phyloP scores from a whole-genome alignment of 1,140 invertebrate genomes.

The Ectropis grisescens region DNA sequence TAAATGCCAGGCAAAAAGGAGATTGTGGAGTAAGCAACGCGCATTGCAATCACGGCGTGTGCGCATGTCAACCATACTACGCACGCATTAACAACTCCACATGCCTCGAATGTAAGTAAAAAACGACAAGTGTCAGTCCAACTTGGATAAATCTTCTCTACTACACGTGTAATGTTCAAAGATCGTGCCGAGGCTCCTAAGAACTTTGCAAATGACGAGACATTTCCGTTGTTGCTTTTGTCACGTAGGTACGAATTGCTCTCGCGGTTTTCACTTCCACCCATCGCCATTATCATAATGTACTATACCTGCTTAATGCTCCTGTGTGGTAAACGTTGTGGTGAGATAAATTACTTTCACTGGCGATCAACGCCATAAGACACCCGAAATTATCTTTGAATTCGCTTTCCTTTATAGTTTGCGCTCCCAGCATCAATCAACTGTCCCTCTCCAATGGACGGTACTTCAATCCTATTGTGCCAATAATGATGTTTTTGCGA shows the following conservation, averaged over 20 bases:
- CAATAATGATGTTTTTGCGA: too few relatives aligned
- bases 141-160: slow-evolving; percentile 4
- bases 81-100: slow-evolving; percentile 74
- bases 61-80: slow-evolving; percentile 76
- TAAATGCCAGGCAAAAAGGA: too few relatives aligned
- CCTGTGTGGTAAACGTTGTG: slow-evolving; percentile 14
- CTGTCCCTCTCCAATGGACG: neutral
- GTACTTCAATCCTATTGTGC: too few relatives aligned
- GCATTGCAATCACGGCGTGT: slow-evolving; percentile 73
- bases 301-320: too few relatives aligned
- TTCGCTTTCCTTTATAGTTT: slow-evolving; percentile 17
- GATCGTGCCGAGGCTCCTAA: too few relatives aligned
- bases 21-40: slow-evolving; percentile 70
- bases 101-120: slow-evolving; percentile 78
- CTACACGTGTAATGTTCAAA: too few relatives aligned
- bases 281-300: too few relatives aligned
- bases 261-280: too few relatives aligned
- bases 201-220: too few relatives aligned
- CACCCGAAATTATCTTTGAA: slow-evolving; percentile 18
- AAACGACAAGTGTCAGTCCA: neutral
- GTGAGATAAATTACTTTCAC: slow-evolving; percentile 38
- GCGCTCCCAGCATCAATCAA: slow-evolving; percentile 7
- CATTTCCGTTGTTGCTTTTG: too few relatives aligned
- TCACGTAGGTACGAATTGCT: too few relatives aligned
- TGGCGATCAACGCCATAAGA: slow-evolving; percentile 20